These are phyloP conservation scores for Haemorhous mexicanus DNA, from an alignment of 2,113 vertebrate species.

Conservation along the genomic window DNA sequence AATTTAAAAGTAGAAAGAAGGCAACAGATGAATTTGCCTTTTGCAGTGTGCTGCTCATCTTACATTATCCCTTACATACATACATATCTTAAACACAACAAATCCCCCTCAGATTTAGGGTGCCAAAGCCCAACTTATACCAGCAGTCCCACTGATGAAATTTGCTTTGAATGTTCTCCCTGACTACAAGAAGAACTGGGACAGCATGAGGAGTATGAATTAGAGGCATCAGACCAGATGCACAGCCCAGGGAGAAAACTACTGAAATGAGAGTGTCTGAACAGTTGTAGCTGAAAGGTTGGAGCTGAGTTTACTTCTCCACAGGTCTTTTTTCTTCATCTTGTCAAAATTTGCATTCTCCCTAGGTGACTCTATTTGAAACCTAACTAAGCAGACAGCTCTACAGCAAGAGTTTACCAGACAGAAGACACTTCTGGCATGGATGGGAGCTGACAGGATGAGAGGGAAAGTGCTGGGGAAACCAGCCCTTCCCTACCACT, in stretches of 20 bases:
- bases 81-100: neutral
- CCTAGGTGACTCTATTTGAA: neutral
- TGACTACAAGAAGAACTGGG: neutral
- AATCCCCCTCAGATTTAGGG: fast-evolving
- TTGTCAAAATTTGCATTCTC: neutral
- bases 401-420: neutral
- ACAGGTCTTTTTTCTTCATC: neutral
- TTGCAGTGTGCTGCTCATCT: neutral
- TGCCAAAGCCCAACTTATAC: fast-evolving
- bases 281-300: neutral
- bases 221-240: neutral
- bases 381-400: neutral
- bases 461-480: neutral
- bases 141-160: neutral
- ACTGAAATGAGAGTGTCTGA: neutral
- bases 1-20: neutral
- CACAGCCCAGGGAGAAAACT: neutral
- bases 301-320: neutral
- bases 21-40: neutral
- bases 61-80: neutral
- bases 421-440: neutral
- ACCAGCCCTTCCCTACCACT: neutral
- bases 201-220: neutral
- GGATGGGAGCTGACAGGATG: neutral
- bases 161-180: neutral